A percentile compares a stretch with the other conserved stretches of the same genome.
Conservation (phyloP, 64 coral and sea anemone genomes). For the Montipora cactus region DNA sequence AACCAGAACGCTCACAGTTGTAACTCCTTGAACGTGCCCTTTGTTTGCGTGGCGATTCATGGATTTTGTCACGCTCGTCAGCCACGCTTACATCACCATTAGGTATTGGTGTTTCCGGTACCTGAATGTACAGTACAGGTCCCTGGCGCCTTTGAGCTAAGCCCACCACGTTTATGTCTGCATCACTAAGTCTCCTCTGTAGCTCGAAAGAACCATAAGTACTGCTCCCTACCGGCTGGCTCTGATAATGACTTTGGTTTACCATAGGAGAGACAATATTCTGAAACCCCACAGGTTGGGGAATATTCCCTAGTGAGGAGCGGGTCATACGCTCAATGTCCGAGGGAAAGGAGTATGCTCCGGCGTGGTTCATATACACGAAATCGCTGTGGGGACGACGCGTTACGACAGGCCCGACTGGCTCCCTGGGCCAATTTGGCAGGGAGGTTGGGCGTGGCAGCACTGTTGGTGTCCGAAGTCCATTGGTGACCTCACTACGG, state of each 20-base stretch:
- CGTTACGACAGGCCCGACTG: slow-evolving; percentile 21
- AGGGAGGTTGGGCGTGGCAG: slow-evolving; percentile 62
- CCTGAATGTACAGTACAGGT: slow-evolving; percentile 37
- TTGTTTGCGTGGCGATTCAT: not conserved
- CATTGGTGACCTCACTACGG: not conserved
- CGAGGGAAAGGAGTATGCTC: not conserved
- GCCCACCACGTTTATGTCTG: not conserved
- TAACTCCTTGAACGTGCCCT: not conserved
- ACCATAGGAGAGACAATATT: not conserved
- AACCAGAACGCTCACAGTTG: not conserved
- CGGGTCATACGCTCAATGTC: not conserved
- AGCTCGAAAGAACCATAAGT: not conserved
- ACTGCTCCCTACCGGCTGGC: slow-evolving; percentile 13
- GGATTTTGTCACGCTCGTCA: slow-evolving; percentile 25
- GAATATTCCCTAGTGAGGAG: not conserved
- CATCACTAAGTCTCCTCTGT: not conserved
- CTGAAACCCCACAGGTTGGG: slow-evolving; percentile 41
- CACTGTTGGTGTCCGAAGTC: slow-evolving; percentile 18
- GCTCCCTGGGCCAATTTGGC: slow-evolving; percentile 24
- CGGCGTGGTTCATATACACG: slow-evolving; percentile 5
- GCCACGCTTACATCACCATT: not conserved
- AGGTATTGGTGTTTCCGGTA: slow-evolving; percentile 24
- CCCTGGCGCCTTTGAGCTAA: slow-evolving; percentile 39
- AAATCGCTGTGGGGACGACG: slow-evolving; percentile 45
- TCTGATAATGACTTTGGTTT: not conserved